phyloP scores from a whole-genome alignment of 2,888 invertebrate genomes.

The Lymantria dispar region DNA sequence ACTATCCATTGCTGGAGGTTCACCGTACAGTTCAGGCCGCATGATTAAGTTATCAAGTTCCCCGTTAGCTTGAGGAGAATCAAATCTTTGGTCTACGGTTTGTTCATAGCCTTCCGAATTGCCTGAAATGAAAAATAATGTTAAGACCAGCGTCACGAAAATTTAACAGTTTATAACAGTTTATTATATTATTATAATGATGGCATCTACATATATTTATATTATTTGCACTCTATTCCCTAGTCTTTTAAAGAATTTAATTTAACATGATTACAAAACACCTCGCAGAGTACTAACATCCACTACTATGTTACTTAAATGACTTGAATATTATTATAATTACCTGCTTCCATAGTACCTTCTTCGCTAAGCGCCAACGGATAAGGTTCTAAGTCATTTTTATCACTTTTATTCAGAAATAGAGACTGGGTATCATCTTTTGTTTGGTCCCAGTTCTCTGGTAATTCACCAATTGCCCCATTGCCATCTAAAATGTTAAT shows the following conservation, averaged over 20 bases:
- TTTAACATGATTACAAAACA: too few species aligned
- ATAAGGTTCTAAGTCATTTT: slow-evolving; percentile 79
- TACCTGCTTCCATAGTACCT: slow-evolving; percentile 50
- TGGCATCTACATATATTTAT: too few species aligned
- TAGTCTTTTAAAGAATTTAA: too few species aligned
- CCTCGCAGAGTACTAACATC: too few species aligned
- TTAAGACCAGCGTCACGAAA: background rate
- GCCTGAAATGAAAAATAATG: slow-evolving; percentile 45
- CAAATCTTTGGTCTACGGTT: slow-evolving; percentile 65
- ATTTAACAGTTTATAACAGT: background rate
- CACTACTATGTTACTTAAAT: too few species aligned
- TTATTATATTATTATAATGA: too few species aligned
- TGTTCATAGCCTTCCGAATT: slow-evolving; percentile 72
- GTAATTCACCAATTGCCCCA: slow-evolving; percentile 71
- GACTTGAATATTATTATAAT: too few species aligned
- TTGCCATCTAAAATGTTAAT: slow-evolving; percentile 53
- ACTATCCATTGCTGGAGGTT: slow-evolving; percentile 79
- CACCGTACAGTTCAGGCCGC: slow-evolving; percentile 84
- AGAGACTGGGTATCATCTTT: slow-evolving; percentile 78
- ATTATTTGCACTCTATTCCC: too few species aligned
- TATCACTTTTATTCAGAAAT: slow-evolving; percentile 79
- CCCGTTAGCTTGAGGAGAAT: slow-evolving; percentile 60
- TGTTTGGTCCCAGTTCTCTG: slow-evolving; percentile 80
- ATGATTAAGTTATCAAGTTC: slow-evolving; percentile 83
- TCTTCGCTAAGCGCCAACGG: slow-evolving; percentile 79